Evolutionary conservation across 1,140 invertebrate genomes (phyloP), one percentile per base, ranked within the genome.

Genomic region (Pygmarrhopalites habei): DNA sequence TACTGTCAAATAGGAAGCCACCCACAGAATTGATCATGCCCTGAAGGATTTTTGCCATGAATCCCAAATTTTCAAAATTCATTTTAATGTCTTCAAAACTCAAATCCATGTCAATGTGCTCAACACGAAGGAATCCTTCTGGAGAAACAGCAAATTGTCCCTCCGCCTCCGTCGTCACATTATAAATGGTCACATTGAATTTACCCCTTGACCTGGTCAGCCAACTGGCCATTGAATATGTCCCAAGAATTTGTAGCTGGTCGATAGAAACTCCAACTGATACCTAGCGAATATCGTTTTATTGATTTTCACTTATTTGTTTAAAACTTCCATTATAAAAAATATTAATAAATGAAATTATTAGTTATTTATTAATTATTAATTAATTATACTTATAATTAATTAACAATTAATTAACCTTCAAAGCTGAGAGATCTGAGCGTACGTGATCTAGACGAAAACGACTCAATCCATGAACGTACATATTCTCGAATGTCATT

Each of bases 1-100:
- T 87, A 15, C 85, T 86, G 70, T 91, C 88, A 68, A 92, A 92
- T 0, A 92, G 78, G 47, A 89, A 83, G n/a, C 82, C 82, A 0
- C 88, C 88, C 0, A 89, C 79, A 0, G 87, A 86, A 73, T 90
- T 90, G 2, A 90, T 81, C 29, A 90, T 77, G 0, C 86, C 80
- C 71, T 66, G 64, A 44, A 66, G 49, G 10, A 66, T 30, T 19
- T 39, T 58, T 12, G 41, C 64, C 7, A 66, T 39, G 19, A 53
- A 60, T 51, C 74, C 75, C 0, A 89, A 77, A 73, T 89, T 89
- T 73, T 88, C 80, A 67, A 92, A 91, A 70, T 90, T 84, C 78
- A 91, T 82, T 15, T 82, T 77, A 57, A 92, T 89, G 26, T 84
- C 83, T n/a, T 78, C 78, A 66, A 90, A 90, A 0, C 80, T 82